Base-by-base conservation (phyloP, 2,113 vertebrate species). In the Pipa parva region DNA sequence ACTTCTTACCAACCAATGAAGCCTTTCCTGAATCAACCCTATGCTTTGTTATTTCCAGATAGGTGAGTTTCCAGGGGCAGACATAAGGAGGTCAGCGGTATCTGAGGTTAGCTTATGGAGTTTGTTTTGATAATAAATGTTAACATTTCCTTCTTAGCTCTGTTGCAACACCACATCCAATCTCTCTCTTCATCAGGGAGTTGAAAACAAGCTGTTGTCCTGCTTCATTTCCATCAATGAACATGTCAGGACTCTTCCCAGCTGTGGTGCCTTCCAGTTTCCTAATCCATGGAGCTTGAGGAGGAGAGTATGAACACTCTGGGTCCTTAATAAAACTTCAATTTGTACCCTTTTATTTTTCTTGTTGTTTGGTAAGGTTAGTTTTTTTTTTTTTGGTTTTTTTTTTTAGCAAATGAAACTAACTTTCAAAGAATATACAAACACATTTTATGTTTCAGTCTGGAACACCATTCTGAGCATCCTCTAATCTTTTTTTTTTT, bases 301-400 rank as follows among this genome's bases (percentile, higher is more conserved):
- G 56, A 69, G n/a, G 24, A 65, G 57, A 52, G 45, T 27, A 50
- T 51, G 65, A 69, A 69, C 33, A 54, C 65, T 29, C 42, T 46
- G 56, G 52, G 65, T 55, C 45, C 17, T 50, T 59, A 50, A 37
- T 20, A 28, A 36, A 52, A 60, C 45, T 59, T 48, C 65, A 69
- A 52, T 56, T 60, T 69, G 56, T 60, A n/a, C 65, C 27, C 4
- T 37, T 50, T 25, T 18, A 8, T 15, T 15, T 21, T 24, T 22
- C 25, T 1, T 67, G 28, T 36, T 17, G 25, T 25, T 22, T 24
- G 18, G 33, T 21, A 26, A 51, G 56, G 20, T 39, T 57, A 67
- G 28, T 11, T 54, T 13, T 52, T 52, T 2, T 17, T 45, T 2
- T 45, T 45, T 4, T 21, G 7, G 7, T 49, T 4, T 4, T 7